Base-by-base conservation (phyloP, 2,888 invertebrate species). In the Poecilobothrus nobilitatus region DNA sequence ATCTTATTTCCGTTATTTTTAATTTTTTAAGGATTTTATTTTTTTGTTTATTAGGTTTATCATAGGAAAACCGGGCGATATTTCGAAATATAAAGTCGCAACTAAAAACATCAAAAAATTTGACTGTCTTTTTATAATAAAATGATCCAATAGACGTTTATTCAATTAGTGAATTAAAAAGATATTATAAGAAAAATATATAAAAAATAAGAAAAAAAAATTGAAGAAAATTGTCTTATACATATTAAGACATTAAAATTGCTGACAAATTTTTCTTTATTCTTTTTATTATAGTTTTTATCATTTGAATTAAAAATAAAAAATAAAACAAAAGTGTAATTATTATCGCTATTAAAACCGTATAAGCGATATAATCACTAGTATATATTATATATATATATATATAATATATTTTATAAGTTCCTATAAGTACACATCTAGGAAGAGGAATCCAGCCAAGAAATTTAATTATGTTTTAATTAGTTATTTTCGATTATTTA, bases 181-280 rank as follows among this genome's bases (percentile, higher is more conserved):
- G 27, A 37, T 37, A 10, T 37, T 37, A 37, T 37, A 37, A 37
- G 37, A 37, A 37, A 37, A 37, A 5, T 10, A 37, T 37, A 53
- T 15, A 18, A 53, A n/a, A 53, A 12, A 27, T 4, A 27, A 27
- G 27, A 27, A 37, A 8, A 8, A 37, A 37, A 53, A 53, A 53
- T 53, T 12, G 6, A 53, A 53, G 53, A 53, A 53, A 53, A 53
- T 53, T 53, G 1, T 53, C 53, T 53, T 12, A 41, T n/a, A n/a
- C 6, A 44, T n/a, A 53, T 53, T 53, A 53, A 53, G 7, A 53
- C 53, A 53, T 18, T 18, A n/a, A 53, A 27, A 53, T 9, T 53
- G 53, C 53, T 53, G 53, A 53, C 53, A 53, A 53, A 53, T 53
- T 53, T 27, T 53, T 53, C 53, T 53, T 53, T 53, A 53, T 18